A percentile compares a stretch with the other conserved stretches of the same genome.
phyloP scores from a whole-genome alignment of 2,113 vertebrate genomes.

The Peromyscus leucopus region DNA sequence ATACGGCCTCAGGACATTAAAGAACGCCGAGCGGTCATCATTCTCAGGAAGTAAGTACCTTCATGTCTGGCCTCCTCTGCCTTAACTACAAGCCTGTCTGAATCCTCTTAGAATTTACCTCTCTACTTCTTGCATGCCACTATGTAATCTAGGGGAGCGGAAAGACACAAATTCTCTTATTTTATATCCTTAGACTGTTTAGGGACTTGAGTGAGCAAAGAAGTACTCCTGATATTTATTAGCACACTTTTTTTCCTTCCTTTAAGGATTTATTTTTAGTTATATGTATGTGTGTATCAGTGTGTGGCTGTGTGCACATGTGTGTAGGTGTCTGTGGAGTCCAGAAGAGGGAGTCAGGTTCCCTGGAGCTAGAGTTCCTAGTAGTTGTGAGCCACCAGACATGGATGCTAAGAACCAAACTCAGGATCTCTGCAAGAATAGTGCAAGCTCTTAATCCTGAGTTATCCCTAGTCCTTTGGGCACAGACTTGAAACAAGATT shows the following conservation, averaged over 20 bases:
- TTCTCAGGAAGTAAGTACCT: conserved; percentile 96
- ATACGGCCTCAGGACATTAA: conserved; percentile 99
- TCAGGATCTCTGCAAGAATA: background rate
- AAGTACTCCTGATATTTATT: background rate
- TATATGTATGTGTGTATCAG: background rate
- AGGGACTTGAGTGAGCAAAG: background rate
- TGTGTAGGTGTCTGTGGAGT: background rate
- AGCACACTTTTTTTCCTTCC: background rate
- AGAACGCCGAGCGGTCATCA: conserved; percentile 97
- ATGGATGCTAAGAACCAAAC: background rate
- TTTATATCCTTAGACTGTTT: background rate
- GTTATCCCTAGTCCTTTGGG: background rate
- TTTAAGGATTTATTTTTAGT: background rate
- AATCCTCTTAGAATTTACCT: background rate
- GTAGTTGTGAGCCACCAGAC: background rate
- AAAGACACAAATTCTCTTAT: background rate
- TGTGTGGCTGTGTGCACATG: background rate
- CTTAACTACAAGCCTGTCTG: background rate
- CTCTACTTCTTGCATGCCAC: background rate
- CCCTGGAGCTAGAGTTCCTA: background rate
- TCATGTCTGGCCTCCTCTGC: background rate
- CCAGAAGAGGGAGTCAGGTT: background rate
- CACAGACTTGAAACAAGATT: conserved; percentile 31
- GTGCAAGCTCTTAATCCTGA: background rate
- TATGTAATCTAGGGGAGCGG: background rate